These are phyloP conservation scores for Caranx ignobilis DNA, from an alignment of 2,113 vertebrate species.

Conservation along the genomic window DNA sequence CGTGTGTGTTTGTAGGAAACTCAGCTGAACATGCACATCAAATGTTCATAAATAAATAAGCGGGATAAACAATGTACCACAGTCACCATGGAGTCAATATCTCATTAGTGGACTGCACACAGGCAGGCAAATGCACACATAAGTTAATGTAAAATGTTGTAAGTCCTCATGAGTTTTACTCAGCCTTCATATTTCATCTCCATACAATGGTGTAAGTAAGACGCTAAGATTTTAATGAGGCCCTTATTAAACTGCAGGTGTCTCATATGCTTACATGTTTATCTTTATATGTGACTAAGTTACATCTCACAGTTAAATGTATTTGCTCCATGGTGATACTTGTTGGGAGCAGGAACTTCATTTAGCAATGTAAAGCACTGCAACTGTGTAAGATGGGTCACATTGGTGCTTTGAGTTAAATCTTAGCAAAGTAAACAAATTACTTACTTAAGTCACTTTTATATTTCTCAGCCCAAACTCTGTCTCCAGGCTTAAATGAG, in stretches of 20 bases:
- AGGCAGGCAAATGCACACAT: not conserved
- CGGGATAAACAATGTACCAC: conserved; percentile 88
- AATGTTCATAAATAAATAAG: conserved; percentile 93
- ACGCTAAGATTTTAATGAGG: not conserved
- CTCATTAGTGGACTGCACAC: conserved; percentile 87
- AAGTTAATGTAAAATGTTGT: not conserved
- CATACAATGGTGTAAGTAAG: not conserved
- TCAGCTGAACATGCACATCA: conserved; percentile 91
- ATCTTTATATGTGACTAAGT: not conserved
- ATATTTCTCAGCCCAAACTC: not conserved
- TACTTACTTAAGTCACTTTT: too few species aligned
- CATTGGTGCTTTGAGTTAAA: not conserved
- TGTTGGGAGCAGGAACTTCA: not conserved
- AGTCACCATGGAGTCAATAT: conserved; percentile 84
- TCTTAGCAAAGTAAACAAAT: not conserved
- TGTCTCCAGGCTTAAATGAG: not conserved
- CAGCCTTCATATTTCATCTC: not conserved
- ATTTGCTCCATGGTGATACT: not conserved
- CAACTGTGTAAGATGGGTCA: too few species aligned
- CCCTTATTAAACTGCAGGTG: conserved; percentile 1
- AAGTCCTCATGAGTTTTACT: conserved; percentile 33
- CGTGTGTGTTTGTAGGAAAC: conserved; percentile 81
- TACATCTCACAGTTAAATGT: not conserved
- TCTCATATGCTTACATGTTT: not conserved
- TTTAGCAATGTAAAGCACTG: too few species aligned